phyloP scores from a whole-genome alignment of 2,797 vertebrate genomes.

The Pipistrellus pygmaeus region DNA sequence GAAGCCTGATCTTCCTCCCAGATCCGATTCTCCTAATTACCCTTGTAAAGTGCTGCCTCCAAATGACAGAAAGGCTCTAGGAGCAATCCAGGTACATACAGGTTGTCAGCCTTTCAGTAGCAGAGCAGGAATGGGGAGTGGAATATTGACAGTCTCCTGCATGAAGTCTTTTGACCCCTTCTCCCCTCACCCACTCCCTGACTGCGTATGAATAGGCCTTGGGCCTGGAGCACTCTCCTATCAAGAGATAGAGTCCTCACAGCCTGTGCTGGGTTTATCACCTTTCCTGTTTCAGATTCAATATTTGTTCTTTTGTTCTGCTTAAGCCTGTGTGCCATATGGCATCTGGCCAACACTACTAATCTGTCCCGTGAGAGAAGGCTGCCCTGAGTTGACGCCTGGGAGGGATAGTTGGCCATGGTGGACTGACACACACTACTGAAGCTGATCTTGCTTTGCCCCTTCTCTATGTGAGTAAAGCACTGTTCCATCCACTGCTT shows the following conservation, averaged over 20 bases:
- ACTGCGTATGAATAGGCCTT: not conserved
- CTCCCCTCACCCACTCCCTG: not conserved
- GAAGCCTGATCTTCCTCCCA: not conserved
- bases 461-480: not conserved
- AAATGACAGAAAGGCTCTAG: not conserved
- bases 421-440: not conserved
- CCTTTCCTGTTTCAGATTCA: not conserved
- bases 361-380: not conserved
- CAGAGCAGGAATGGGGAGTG: not conserved
- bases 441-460: not conserved
- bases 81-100: not conserved
- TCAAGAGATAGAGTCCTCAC: not conserved
- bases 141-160: not conserved
- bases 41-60: not conserved
- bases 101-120: not conserved
- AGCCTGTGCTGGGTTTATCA: not conserved
- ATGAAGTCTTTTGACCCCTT: not conserved
- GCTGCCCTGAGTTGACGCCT: not conserved
- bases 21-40: not conserved
- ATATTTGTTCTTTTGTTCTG: not conserved
- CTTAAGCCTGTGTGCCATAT: not conserved
- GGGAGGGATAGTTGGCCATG: not conserved
- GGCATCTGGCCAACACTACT: not conserved
- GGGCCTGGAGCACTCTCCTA: not conserved
- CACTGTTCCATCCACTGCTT: not conserved